A percentile compares a stretch with the other conserved stretches of the same genome.
Evolutionary conservation across 2,797 vertebrate genomes (phyloP).

Genomic region (Melanotaenia trifasciata): DNA sequence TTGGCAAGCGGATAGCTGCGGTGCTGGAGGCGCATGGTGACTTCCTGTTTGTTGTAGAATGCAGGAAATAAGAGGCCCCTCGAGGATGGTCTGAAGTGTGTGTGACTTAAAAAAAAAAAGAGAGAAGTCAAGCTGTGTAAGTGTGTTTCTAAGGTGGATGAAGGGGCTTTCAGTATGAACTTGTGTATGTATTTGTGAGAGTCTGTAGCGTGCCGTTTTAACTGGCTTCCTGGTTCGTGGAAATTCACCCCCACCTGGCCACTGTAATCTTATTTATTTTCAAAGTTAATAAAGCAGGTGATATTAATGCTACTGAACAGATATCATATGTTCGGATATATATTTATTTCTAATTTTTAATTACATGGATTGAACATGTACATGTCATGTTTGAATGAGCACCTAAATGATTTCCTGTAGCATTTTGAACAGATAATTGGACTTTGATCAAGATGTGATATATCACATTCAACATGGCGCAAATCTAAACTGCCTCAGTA

Average conservation of each 20-base stretch:
- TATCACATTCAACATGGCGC: too few relatives aligned
- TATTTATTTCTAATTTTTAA: too few relatives aligned
- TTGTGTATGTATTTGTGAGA: neutral
- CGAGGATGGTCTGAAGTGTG: constrained; percentile 24
- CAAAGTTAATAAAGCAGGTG: neutral
- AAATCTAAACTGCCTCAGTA: too few relatives aligned
- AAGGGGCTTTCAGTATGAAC: constrained; percentile 1
- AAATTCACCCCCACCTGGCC: rapidly evolving
- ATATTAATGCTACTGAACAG: neutral
- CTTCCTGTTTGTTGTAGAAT: constrained; percentile 78
- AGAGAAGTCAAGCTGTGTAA: constrained; percentile 15
- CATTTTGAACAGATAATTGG: too few relatives aligned
- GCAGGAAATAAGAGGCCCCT: constrained; percentile 71
- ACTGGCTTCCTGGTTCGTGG: neutral
- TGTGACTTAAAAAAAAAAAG: constrained; percentile 27
- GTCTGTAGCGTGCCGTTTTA: neutral
- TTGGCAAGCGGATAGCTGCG: constrained; percentile 88
- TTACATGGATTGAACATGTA: too few relatives aligned
- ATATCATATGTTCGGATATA: neutral
- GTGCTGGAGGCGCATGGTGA: constrained; percentile 71
- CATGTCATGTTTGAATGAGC: too few relatives aligned
- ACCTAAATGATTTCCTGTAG: too few relatives aligned
- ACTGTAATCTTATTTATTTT: neutral
- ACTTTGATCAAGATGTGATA: too few relatives aligned
- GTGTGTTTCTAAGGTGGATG: constrained; percentile 6